A percentile compares a stretch with the other conserved stretches of the same genome.
phyloP scores from a whole-genome alignment of 2,797 vertebrate species.

The Girardinus metallicus region DNA sequence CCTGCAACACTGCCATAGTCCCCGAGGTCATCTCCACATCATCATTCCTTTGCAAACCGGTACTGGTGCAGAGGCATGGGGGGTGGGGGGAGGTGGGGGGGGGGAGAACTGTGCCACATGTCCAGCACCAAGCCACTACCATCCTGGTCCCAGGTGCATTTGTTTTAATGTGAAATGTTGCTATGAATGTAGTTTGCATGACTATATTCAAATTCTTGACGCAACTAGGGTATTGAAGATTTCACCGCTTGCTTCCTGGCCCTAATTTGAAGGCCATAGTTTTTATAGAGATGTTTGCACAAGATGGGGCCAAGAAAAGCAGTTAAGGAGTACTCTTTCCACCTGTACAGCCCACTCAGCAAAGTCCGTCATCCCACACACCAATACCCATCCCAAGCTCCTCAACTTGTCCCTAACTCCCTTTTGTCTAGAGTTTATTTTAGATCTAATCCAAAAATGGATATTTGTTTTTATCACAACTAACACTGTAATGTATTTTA shows the following conservation, averaged over 20 bases:
- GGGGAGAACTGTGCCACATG: background rate
- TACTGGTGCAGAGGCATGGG: background rate
- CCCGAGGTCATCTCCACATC: background rate
- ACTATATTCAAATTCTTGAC: background rate
- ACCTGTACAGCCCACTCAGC: background rate
- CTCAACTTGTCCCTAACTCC: background rate
- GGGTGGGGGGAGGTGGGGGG: accelerated
- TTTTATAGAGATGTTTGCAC: background rate
- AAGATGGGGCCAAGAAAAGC: background rate
- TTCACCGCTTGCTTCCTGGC: background rate
- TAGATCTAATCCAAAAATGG: background rate
- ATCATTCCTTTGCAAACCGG: background rate
- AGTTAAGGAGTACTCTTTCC: background rate
- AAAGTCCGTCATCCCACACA: background rate
- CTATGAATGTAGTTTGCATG: background rate
- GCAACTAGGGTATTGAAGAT: background rate
- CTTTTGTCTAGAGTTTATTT: background rate
- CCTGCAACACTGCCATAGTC: background rate
- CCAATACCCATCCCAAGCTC: background rate
- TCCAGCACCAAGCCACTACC: background rate
- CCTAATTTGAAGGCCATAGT: background rate
- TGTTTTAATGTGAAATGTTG: background rate
- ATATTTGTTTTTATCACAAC: background rate
- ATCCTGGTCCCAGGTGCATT: background rate
- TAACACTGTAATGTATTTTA: background rate